These are phyloP conservation scores for Eupithecia pulchellata DNA, from an alignment of 2,888 invertebrate genomes.

Conservation along the genomic window DNA sequence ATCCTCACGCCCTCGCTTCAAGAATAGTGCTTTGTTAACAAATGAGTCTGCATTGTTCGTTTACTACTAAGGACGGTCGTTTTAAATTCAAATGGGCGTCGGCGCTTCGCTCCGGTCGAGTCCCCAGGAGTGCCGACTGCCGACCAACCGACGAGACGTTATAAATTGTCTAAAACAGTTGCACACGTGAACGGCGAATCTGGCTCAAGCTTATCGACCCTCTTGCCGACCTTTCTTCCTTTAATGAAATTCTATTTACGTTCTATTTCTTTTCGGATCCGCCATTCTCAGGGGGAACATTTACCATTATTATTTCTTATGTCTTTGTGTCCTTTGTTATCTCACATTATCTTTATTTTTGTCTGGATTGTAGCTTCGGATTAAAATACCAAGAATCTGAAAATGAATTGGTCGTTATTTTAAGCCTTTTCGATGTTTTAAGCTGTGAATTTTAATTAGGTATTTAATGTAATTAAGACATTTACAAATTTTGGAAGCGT, in stretches of 20 bases:
- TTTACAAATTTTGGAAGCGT: constrained; percentile 16
- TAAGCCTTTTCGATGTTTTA: too few relatives aligned
- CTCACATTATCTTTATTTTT: neutral
- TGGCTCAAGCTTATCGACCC: constrained; percentile 78
- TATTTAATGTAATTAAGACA: neutral
- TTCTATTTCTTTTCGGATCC: neutral
- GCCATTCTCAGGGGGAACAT: neutral
- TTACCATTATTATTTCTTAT: neutral
- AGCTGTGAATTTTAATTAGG: neutral
- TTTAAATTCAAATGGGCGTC: constrained; percentile 35
- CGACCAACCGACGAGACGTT: constrained; percentile 47
- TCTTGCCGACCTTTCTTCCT: constrained; percentile 53
- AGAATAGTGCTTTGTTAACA: constrained; percentile 54
- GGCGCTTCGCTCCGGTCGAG: constrained; percentile 39
- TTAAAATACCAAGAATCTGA: neutral
- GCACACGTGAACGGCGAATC: constrained; percentile 55
- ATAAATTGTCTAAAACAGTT: constrained; percentile 59
- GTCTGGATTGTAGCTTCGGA: neutral
- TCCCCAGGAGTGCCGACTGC: constrained; percentile 47
- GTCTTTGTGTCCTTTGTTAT: constrained; percentile 1
- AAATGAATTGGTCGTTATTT: neutral
- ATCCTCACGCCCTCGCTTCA: constrained; percentile 58
- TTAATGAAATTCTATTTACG: constrained; percentile 11
- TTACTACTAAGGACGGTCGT: constrained; percentile 35
- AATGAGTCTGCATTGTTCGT: constrained; percentile 36